Evolutionary conservation across 2,797 vertebrate genomes (phyloP), one percentile per base, ranked within the genome.

Genomic region (Orestias chungarensis): DNA sequence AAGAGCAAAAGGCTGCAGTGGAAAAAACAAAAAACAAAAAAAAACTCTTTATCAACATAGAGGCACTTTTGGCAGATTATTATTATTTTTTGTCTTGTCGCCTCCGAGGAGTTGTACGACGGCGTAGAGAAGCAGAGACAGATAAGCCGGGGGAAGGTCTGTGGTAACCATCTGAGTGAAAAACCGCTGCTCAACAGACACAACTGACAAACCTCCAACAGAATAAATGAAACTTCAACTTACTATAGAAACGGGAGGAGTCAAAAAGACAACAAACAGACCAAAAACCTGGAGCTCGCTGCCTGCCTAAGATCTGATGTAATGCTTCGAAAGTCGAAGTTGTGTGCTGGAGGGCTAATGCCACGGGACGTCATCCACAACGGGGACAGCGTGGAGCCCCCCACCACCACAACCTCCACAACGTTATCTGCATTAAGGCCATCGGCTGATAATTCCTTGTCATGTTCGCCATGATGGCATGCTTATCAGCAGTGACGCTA

Each of bases 401-500:
- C n/a, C n/a, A n/a, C n/a, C n/a, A n/a, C n/a, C n/a, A n/a, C n/a
- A n/a, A n/a, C n/a, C n/a, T n/a, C n/a, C n/a, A n/a, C n/a, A n/a
- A n/a, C n/a, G n/a, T n/a, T n/a, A n/a, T n/a, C n/a, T n/a, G n/a
- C n/a, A n/a, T n/a, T n/a, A n/a, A n/a, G n/a, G n/a, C n/a, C n/a
- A n/a, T 40, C 61, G 55, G 43, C 83, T 55, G 89, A 88, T 90
- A 90, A 92, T 87, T 83, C 75, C 87, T 81, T 79, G 82, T 81
- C 81, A 2, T 74, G 82, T 89, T 88, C 73, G 29, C 81, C 80
- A 68, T 54, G 74, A 86, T 80, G 64, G 77, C 52, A 0, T 74
- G 85, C 84, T 91, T 93, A 93, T 93, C 92, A 91, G 87, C 57
- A 10, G 65, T 27, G 12, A 42, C 15, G 62, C 85, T 78, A 31